Conservation (phyloP, 2,888 invertebrate genomes). For the Cheilosia soror region DNA sequence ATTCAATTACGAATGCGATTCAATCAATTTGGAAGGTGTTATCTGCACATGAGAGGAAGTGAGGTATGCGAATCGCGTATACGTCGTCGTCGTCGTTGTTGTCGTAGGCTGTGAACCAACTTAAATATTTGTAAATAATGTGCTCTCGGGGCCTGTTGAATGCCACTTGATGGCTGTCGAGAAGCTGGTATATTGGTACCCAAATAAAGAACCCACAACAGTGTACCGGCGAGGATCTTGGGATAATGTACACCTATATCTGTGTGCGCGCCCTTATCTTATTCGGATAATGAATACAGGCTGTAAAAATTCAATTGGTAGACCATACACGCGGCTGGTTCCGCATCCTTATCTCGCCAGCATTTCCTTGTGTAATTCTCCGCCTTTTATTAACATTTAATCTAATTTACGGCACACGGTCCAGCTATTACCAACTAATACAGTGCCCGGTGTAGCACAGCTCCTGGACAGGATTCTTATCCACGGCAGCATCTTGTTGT, state of each 20-base stretch:
- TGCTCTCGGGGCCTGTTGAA: conserved; percentile 48
- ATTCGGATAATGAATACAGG: conserved; percentile 70
- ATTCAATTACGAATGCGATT: conserved; percentile 71
- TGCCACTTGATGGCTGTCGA: conserved; percentile 22
- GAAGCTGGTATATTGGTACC: background rate
- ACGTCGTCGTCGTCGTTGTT: too few relatives aligned
- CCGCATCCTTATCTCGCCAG: conserved; percentile 68
- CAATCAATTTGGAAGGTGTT: conserved; percentile 70
- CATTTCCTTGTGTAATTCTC: conserved; percentile 69
- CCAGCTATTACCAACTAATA: conserved; percentile 69
- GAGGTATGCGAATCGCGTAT: conserved; percentile 5
- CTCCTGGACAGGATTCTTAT: conserved; percentile 60
- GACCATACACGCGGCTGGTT: conserved; percentile 55
- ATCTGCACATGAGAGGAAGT: conserved; percentile 13
- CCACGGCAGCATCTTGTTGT: conserved; percentile 66
- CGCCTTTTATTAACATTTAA: conserved; percentile 76
- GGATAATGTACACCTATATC: background rate
- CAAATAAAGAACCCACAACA: conserved; percentile 7
- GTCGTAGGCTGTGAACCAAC: background rate
- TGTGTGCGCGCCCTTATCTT: conserved; percentile 57
- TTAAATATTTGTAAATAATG: conserved; percentile 22
- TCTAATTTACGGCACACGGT: conserved; percentile 76
- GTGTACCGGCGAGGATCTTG: too few relatives aligned
- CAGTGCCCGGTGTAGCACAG: conserved; percentile 17
- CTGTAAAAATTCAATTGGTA: conserved; percentile 72